phyloP scores from a whole-genome alignment of 2,113 vertebrate genomes.

The Lonchura striata region DNA sequence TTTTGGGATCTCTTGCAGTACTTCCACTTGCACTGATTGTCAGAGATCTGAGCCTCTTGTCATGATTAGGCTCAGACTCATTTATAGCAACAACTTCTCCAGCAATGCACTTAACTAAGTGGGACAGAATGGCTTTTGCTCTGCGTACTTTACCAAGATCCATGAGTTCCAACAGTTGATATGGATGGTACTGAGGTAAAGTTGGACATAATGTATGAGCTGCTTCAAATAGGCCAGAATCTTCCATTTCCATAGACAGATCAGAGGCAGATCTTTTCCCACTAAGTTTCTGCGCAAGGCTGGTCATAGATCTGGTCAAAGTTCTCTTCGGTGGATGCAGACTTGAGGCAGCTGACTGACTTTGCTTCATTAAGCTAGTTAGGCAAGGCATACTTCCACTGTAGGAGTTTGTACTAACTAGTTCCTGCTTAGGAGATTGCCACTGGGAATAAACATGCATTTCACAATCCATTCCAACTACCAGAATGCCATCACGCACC shows the following conservation, averaged over 20 bases:
- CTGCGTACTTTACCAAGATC: slow-evolving; percentile 93
- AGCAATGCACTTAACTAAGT: slow-evolving; percentile 96
- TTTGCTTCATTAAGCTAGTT: slow-evolving; percentile 81
- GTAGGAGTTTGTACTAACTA: slow-evolving; percentile 63
- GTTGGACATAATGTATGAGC: slow-evolving; percentile 91
- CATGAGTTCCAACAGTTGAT: slow-evolving; percentile 95
- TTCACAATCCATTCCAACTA: slow-evolving; percentile 98
- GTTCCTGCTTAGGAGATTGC: slow-evolving; percentile 83
- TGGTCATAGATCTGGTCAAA: slow-evolving; percentile 91
- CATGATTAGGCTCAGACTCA: slow-evolving; percentile 78
- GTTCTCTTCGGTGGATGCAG: slow-evolving; percentile 80
- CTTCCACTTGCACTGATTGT: slow-evolving; percentile 94
- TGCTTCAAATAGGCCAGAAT: slow-evolving; percentile 95
- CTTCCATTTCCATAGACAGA: slow-evolving; percentile 87
- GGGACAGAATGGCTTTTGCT: slow-evolving; percentile 94
- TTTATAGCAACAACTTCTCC: slow-evolving; percentile 91
- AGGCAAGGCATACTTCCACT: slow-evolving; percentile 83
- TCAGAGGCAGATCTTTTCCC: slow-evolving; percentile 87
- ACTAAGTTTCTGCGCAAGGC: slow-evolving; percentile 94
- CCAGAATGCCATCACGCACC: slow-evolving; percentile 96
- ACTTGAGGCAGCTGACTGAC: slow-evolving; percentile 75
- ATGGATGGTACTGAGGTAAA: slow-evolving; percentile 95
- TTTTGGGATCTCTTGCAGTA: slow-evolving; percentile 86
- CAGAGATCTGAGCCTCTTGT: slow-evolving; percentile 86
- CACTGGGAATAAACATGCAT: slow-evolving; percentile 99